Base-by-base conservation (phyloP, 2,888 invertebrate species). In the Priocnemis perturbator region DNA sequence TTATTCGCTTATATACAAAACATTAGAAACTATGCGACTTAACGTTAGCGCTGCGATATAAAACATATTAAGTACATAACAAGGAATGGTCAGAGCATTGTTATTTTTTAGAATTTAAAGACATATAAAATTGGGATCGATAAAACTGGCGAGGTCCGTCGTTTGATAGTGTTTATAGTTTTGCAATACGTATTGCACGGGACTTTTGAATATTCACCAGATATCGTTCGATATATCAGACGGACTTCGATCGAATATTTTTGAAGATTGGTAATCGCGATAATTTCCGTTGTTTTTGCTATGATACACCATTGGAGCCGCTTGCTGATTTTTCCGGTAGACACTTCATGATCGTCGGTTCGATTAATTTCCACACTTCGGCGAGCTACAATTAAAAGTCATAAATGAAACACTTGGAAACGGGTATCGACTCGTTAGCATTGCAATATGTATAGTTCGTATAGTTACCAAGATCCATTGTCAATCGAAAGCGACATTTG, bases 351-450 rank as follows among this genome's bases (percentile, higher is more conserved):
- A 91, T 90, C 44, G 90, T 90, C 4, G 91, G 91, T 71, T 91
- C 90, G 60, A 91, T 91, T 63, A 90, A 83, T 73, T 90, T 90
- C 92, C 92, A 92, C 4, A 92, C 90, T 74, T 91, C 91, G 15
- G 91, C 90, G 69, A 92, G 84, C 92, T 92, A 83, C 72, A 90
- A 50, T 19, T 5, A 50, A 86, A 69, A 11, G 7, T 37, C 11
- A 37, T 37, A 37, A 45, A 59, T 21, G 3, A 65, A 47, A 62
- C 5, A 20, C 17, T 52, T 26, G 21, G 2, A 52, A 30, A n/a
- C n/a, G n/a, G n/a, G n/a, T n/a, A n/a, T n/a, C n/a, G n/a, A n/a
- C n/a, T n/a, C n/a, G n/a, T n/a, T n/a, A n/a, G 17, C 11, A 50
- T 50, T 23, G 58, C 21, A 37, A 30, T 21, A 47, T 17, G 9